phyloP scores from a whole-genome alignment of 2,113 vertebrate species.

The Cygnus buccinator region DNA sequence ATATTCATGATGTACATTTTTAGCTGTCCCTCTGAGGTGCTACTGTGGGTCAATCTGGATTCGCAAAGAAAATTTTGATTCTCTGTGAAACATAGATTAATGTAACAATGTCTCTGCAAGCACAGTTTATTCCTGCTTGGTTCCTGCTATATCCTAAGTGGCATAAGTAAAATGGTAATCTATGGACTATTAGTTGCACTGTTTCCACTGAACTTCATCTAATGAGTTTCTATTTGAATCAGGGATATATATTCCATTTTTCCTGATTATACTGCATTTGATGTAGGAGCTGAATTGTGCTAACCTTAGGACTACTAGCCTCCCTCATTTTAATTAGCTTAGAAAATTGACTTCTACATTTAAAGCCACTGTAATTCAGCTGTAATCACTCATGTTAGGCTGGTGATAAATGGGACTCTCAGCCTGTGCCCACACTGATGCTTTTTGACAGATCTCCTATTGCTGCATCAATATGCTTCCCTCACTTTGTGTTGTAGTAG shows the following conservation, averaged over 20 bases:
- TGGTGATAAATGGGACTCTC: constrained; percentile 6
- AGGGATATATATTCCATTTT: background rate
- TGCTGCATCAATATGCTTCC: constrained; percentile 29
- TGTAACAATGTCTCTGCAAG: background rate
- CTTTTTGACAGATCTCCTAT: constrained; percentile 52
- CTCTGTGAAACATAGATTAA: background rate
- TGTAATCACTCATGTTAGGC: constrained; percentile 9
- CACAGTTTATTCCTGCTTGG: background rate
- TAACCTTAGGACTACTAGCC: background rate
- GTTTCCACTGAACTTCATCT: background rate
- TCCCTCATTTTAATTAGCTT: constrained; percentile 13
- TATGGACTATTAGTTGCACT: background rate
- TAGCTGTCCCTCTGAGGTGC: background rate
- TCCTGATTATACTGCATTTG: background rate
- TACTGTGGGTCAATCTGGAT: background rate
- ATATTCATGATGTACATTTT: background rate
- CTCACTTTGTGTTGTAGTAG: background rate
- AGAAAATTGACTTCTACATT: constrained; percentile 2
- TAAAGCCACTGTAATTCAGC: constrained; percentile 33
- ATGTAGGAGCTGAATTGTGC: background rate
- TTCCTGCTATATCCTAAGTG: background rate
- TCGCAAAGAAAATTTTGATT: background rate
- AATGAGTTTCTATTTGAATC: background rate
- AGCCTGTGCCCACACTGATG: background rate
- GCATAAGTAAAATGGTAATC: background rate